Percentiles rank a stretch among this genome's conserved stretches.
phyloP scores from a whole-genome alignment of 2,888 invertebrate genomes.

The Stratiomys singularior region DNA sequence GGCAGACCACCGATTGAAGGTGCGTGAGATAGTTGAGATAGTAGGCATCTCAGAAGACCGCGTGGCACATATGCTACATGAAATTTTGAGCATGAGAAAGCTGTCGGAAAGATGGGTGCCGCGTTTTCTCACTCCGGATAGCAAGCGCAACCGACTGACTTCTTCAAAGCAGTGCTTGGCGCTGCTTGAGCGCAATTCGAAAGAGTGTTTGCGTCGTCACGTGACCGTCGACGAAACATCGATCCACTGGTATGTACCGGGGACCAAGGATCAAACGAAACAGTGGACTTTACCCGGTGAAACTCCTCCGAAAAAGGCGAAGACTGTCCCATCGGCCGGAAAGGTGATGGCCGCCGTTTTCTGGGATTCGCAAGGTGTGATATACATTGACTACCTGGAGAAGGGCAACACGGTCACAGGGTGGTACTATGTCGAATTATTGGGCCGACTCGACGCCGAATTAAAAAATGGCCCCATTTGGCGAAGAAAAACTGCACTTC shows the following conservation, averaged over 20 bases:
- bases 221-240: conserved; percentile 24
- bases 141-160: conserved; percentile 34
- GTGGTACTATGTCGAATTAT: conserved; percentile 30
- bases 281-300: conserved; percentile 10
- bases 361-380: conserved; percentile 20
- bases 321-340: conserved; percentile 30
- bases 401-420: conserved; percentile 33
- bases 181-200: conserved; percentile 21
- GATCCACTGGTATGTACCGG: conserved; percentile 25
- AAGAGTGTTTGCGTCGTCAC: conserved; percentile 21
- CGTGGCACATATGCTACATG: background rate
- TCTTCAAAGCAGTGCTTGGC: conserved; percentile 34
- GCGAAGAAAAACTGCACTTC: conserved; percentile 37
- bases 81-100: background rate
- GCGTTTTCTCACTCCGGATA: conserved; percentile 28
- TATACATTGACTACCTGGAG: conserved; percentile 12
- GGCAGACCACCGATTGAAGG: too few relatives aligned
- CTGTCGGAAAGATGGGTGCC: conserved; percentile 15
- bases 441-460: conserved; percentile 25
- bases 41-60: too few relatives aligned
- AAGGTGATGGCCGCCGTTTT: conserved; percentile 23
- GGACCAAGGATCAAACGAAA: conserved; percentile 17
- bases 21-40: too few relatives aligned
- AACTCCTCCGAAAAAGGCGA: conserved; percentile 28
- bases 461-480: conserved; percentile 42